Evolutionary conservation across 2,113 vertebrate genomes (phyloP).

Genomic region (Nipponia nippon): DNA sequence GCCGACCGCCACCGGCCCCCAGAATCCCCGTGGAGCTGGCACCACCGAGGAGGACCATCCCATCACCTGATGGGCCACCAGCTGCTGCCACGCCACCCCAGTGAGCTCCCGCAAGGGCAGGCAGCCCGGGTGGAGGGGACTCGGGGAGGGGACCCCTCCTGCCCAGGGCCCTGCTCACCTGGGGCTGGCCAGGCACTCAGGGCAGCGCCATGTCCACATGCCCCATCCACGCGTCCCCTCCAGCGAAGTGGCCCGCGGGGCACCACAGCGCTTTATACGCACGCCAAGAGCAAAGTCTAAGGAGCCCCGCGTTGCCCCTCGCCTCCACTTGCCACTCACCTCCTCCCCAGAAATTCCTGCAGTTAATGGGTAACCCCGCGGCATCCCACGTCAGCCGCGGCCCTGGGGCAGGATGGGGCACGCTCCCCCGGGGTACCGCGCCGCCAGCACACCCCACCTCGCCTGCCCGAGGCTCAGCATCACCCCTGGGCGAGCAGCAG

Average conservation of each 20-base stretch:
- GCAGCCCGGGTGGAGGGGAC: too few relatives aligned
- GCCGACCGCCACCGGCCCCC: fast-evolving
- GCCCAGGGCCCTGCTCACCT: conserved; percentile 24
- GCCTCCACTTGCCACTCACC: conserved; percentile 26
- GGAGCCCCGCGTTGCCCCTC: conserved; percentile 24
- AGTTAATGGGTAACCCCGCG: conserved; percentile 77
- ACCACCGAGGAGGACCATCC: neutral
- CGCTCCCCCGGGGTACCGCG: fast-evolving
- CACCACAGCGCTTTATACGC: conserved; percentile 63
- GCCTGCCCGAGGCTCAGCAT: neutral
- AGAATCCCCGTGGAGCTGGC: neutral
- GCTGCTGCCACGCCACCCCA: neutral
- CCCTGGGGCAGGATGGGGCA: neutral
- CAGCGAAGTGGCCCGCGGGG: neutral
- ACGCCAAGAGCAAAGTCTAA: conserved; percentile 77
- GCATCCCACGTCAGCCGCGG: neutral
- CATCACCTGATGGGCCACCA: neutral
- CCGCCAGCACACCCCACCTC: fast-evolving
- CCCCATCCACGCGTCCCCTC: neutral
- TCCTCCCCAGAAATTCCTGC: conserved; percentile 66
- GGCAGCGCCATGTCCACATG: neutral
- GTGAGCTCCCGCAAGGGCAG: neutral
- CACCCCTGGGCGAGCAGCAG: fast-evolving
- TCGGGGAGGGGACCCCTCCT: neutral
- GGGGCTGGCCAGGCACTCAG: neutral